Evolutionary conservation across 2,888 invertebrate genomes (phyloP).

Genomic region (Eustalomyia histrio): DNA sequence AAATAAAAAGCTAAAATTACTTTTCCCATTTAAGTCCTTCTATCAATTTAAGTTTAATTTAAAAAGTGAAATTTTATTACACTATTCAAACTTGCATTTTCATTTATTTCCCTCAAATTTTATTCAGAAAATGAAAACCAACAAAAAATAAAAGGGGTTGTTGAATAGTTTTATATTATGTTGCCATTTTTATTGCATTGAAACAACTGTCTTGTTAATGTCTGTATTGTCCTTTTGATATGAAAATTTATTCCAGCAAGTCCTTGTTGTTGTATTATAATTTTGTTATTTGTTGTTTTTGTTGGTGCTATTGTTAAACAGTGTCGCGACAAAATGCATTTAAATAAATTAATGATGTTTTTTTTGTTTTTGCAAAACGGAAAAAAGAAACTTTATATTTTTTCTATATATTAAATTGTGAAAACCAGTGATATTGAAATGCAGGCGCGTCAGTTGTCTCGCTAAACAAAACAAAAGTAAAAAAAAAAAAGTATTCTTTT

Average conservation of each 20-base stretch:
- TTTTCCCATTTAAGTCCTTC: too few relatives aligned
- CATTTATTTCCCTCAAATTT: conserved; percentile 44
- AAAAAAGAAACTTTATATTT: conserved; percentile 37
- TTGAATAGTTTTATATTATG: conserved; percentile 22
- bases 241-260: conserved; percentile 19
- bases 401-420: conserved; percentile 23
- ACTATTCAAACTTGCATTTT: conserved; percentile 57
- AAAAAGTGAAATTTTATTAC: conserved; percentile 48
- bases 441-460: conserved; percentile 72
- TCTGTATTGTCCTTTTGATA: conserved; percentile 33
- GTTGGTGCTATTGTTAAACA: conserved; percentile 57
- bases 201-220: conserved; percentile 27
- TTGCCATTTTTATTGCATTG: conserved; percentile 7
- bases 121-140: conserved; percentile 9
- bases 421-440: conserved; percentile 56
- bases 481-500: conserved; percentile 18
- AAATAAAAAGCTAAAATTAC: too few relatives aligned
- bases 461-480: conserved; percentile 37
- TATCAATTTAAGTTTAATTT: not conserved
- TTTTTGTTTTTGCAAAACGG: conserved; percentile 25
- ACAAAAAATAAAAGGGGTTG: conserved; percentile 38
- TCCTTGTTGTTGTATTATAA: conserved; percentile 54
- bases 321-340: conserved; percentile 78
- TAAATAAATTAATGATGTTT: conserved; percentile 75
- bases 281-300: conserved; percentile 30